phyloP scores from a whole-genome alignment of 2,113 vertebrate genomes.

The Pterocles orientalis region DNA sequence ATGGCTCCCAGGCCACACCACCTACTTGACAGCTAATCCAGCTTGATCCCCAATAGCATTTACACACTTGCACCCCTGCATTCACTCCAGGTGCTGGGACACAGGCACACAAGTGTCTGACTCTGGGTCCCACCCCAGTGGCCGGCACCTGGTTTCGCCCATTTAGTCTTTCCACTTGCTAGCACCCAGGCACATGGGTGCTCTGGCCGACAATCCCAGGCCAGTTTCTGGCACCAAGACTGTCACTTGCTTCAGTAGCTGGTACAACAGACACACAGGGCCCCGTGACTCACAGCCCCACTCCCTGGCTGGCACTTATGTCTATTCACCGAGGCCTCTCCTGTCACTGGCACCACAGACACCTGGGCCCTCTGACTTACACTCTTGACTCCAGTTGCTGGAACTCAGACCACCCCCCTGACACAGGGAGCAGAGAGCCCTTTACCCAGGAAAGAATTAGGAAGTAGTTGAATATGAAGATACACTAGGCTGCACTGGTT shows the following conservation, averaged over 20 bases:
- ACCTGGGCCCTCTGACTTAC: no score
- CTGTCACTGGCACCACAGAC: neutral
- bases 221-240: neutral
- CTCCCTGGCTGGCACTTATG: neutral
- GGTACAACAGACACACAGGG: neutral
- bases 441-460: neutral
- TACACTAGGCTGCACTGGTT: neutral
- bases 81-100: neutral
- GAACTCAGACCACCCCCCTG: fast-evolving
- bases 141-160: neutral
- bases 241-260: neutral
- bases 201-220: neutral
- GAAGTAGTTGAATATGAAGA: neutral
- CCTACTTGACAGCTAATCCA: fast-evolving
- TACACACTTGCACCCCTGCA: neutral
- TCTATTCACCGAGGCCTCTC: neutral
- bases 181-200: neutral
- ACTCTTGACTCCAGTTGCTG: neutral
- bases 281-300: neutral
- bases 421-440: neutral
- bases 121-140: neutral
- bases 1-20: neutral
- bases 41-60: neutral
- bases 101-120: neutral
- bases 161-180: neutral